A percentile compares a stretch with the other conserved stretches of the same genome.
Conservation (phyloP, 2,797 vertebrate genomes). For the Acanthurus leucopareius region DNA sequence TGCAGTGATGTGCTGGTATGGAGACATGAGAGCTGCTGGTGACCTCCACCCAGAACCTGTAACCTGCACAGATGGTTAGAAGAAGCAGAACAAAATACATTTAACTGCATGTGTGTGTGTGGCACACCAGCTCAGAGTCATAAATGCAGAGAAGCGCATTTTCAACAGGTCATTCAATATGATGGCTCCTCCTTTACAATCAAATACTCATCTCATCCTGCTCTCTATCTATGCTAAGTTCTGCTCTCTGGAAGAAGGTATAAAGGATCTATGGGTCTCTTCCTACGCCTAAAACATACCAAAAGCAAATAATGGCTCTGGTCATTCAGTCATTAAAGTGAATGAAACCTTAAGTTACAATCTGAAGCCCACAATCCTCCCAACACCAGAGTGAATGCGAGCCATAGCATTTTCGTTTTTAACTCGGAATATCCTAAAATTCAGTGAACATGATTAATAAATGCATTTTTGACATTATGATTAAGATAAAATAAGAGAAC, state of each 20-base stretch:
- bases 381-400: background rate
- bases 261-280: background rate
- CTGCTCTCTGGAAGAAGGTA: no score
- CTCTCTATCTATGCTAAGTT: no score
- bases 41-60: constrained; percentile 17
- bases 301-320: background rate
- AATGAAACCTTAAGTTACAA: background rate
- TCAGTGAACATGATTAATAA: background rate
- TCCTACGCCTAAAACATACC: background rate
- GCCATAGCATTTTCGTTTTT: background rate
- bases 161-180: background rate
- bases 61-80: constrained; percentile 54
- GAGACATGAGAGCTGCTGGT: constrained; percentile 81
- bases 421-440: background rate
- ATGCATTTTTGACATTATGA: background rate
- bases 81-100: accelerated
- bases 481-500: background rate
- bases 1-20: constrained; percentile 86
- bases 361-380: background rate
- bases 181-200: no score
- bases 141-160: background rate
- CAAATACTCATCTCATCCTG: background rate
- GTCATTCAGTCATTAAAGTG: background rate
- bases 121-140: background rate
- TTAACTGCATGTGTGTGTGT: no score